phyloP scores from a whole-genome alignment of 2,113 vertebrate species.

The Psophia crepitans region DNA sequence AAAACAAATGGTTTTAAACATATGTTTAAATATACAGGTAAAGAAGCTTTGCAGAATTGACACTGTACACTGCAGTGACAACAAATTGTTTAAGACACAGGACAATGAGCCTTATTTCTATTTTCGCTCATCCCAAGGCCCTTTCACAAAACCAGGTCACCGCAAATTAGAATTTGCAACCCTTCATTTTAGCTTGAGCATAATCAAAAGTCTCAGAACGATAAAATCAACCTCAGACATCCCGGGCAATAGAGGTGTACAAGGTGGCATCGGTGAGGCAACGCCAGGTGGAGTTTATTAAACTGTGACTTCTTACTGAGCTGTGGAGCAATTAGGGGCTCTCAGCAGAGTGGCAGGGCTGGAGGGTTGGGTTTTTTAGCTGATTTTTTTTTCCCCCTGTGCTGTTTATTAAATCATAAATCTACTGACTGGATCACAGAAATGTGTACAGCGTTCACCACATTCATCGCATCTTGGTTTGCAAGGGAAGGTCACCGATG shows the following conservation, averaged over 20 bases:
- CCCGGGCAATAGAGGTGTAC: not conserved
- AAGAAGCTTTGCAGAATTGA: not conserved
- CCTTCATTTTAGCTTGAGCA: not conserved
- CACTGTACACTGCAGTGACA: not conserved
- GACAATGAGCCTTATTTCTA: not conserved
- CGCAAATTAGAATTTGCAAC: not conserved
- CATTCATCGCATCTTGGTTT: not conserved
- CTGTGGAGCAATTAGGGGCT: slow-evolving; percentile 1
- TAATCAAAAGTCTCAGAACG: not conserved
- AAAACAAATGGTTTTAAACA: not conserved
- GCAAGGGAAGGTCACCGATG: not conserved
- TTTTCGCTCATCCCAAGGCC: not conserved
- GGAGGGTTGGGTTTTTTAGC: not conserved
- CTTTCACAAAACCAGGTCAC: not conserved
- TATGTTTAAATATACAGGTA: not conserved
- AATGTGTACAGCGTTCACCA: not conserved
- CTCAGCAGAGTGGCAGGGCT: not conserved
- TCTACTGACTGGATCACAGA: not conserved
- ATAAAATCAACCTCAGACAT: not conserved
- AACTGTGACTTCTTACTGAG: not conserved
- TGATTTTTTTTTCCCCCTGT: not conserved
- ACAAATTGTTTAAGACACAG: not conserved
- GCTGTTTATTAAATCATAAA: slow-evolving; percentile 35
- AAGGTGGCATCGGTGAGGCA: not conserved
- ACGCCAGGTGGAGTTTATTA: slow-evolving; percentile 16